Evolutionary conservation across 2,797 vertebrate genomes (phyloP).

Genomic region (Paguma larvata): DNA sequence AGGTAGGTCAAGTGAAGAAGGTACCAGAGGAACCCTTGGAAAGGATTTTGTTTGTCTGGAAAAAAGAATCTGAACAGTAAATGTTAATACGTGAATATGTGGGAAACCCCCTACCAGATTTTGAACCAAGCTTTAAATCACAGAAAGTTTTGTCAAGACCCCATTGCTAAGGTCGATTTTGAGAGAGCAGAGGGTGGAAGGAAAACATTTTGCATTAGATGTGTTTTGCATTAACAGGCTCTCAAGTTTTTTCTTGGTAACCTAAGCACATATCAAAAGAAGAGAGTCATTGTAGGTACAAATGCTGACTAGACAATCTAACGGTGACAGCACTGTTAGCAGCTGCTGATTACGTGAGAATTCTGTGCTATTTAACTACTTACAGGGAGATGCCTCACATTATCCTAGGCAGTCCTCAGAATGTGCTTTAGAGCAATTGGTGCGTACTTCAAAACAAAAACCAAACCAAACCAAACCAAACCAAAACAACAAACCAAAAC

Average conservation of each 20-base stretch:
- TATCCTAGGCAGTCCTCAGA: slow-evolving; percentile 51
- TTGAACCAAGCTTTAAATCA: slow-evolving; percentile 68
- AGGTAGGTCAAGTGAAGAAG: slow-evolving; percentile 92
- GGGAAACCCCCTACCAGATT: slow-evolving; percentile 76
- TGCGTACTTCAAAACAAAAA: neutral
- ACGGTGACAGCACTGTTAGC: slow-evolving; percentile 81
- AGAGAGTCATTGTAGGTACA: slow-evolving; percentile 82
- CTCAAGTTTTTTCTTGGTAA: slow-evolving; percentile 83
- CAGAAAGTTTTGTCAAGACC: slow-evolving; percentile 71
- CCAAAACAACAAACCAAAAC: neutral
- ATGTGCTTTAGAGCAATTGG: slow-evolving; percentile 47
- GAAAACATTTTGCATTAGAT: slow-evolving; percentile 25
- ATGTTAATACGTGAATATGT: slow-evolving; percentile 29
- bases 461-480: neutral
- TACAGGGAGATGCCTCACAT: slow-evolving; percentile 50
- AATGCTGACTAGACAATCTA: slow-evolving; percentile 86
- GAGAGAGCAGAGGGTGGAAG: neutral
- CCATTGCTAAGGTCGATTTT: slow-evolving; percentile 54
- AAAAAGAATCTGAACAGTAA: slow-evolving; percentile 57
- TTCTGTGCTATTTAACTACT: slow-evolving; percentile 72
- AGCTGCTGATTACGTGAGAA: slow-evolving; percentile 74
- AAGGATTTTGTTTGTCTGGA: slow-evolving; percentile 79
- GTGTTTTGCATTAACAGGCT: slow-evolving; percentile 78
- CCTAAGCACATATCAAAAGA: slow-evolving; percentile 82
- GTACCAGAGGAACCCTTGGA: slow-evolving; percentile 71